phyloP scores from a whole-genome alignment of 2,797 vertebrate genomes.

The Pitangus sulphuratus region DNA sequence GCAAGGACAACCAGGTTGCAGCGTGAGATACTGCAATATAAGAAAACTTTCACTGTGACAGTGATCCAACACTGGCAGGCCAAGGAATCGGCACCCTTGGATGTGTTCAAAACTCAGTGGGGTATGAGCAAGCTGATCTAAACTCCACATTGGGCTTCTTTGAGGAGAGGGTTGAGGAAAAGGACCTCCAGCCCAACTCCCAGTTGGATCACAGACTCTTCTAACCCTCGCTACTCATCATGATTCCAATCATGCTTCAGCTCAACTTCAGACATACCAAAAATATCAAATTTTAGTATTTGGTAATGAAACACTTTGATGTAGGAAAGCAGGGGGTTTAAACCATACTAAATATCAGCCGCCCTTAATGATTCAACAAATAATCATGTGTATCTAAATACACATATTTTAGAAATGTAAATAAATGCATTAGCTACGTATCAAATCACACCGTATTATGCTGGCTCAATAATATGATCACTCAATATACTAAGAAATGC shows the following conservation, averaged over 20 bases:
- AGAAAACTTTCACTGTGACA: background rate
- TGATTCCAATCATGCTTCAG: background rate
- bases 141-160: background rate
- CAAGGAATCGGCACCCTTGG: background rate
- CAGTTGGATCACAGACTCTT: background rate
- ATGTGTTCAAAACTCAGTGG: background rate
- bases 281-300: background rate
- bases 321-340: background rate
- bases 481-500: background rate
- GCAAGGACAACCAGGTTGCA: background rate
- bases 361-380: background rate
- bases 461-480: background rate
- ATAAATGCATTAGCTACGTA: background rate
- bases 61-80: background rate
- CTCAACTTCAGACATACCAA: background rate
- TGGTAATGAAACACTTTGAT: background rate
- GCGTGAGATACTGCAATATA: background rate
- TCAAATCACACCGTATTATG: background rate
- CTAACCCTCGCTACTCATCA: background rate
- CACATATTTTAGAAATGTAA: background rate
- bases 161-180: background rate
- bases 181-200: background rate
- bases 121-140: background rate
- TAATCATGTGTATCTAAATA: conserved; percentile 1
- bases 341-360: background rate